phyloP scores from a whole-genome alignment of 2,888 invertebrate genomes.

The Acrobasis repandana region DNA sequence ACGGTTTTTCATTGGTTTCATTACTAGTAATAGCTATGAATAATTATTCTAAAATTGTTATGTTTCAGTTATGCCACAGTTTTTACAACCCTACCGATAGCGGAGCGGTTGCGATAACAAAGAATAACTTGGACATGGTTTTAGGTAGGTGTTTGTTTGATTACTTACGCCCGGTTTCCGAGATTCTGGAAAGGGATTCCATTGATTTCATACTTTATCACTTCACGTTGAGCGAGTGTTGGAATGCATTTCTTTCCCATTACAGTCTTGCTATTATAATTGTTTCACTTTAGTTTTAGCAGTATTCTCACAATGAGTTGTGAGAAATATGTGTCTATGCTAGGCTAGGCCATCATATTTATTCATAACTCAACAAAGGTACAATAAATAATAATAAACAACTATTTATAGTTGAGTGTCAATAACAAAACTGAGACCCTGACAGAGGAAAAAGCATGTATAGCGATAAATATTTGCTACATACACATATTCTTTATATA shows the following conservation, averaged over 20 bases:
- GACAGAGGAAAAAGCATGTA: no score
- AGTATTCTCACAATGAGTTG: no score
- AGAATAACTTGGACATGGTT: conserved; percentile 91
- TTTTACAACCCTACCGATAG: conserved; percentile 91
- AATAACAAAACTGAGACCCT: no score
- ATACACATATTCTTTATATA: no score
- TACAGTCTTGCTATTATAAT: no score
- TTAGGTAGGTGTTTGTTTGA: conserved; percentile 85
- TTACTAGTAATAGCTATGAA: conserved; percentile 60
- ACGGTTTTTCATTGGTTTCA: conserved; percentile 47
- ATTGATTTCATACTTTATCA: neutral
- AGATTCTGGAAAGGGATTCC: conserved; percentile 5
- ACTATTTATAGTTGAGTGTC: no score
- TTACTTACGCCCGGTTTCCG: conserved; percentile 24
- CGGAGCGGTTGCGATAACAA: conserved; percentile 91
- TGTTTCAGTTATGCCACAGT: conserved; percentile 77
- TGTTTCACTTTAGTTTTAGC: neutral
- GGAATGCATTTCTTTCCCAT: neutral
- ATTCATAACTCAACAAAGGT: no score
- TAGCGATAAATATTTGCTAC: no score
- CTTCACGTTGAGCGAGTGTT: neutral
- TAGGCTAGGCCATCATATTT: no score
- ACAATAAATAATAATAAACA: no score
- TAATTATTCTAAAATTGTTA: conserved; percentile 54
- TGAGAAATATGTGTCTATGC: no score